A percentile compares a stretch with the other conserved stretches of the same genome.
Conservation (phyloP, 2,797 vertebrate species). For the Artibeus jamaicensis region DNA sequence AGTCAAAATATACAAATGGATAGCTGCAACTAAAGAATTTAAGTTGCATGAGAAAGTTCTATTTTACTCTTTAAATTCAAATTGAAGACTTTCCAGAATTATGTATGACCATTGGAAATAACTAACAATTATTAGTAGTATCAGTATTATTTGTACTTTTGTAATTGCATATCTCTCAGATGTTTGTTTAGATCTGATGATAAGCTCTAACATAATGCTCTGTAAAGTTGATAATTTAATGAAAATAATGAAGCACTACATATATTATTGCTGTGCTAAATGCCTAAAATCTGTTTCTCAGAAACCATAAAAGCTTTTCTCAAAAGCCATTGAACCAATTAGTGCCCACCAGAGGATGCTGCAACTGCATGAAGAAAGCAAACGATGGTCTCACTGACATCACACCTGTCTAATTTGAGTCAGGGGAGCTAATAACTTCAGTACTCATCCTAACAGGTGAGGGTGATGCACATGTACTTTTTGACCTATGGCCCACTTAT, state of each 20-base stretch:
- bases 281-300: not conserved
- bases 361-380: not conserved
- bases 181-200: not conserved
- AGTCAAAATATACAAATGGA: not conserved
- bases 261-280: not conserved
- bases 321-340: slow-evolving; percentile 8
- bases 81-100: not conserved
- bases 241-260: not conserved
- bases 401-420: not conserved
- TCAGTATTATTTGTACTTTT: slow-evolving; percentile 9
- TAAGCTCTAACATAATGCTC: not conserved
- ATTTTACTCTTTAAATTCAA: slow-evolving; percentile 1
- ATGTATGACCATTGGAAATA: not conserved
- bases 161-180: not conserved
- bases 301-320: not conserved
- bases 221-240: not conserved
- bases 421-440: not conserved
- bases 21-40: not conserved
- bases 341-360: slow-evolving; percentile 52
- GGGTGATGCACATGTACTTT: not conserved
- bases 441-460: not conserved
- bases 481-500: not conserved
- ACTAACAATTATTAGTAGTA: too few relatives aligned
- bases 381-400: not conserved
- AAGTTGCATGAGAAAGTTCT: not conserved